A percentile compares a stretch with the other conserved stretches of the same genome.
Evolutionary conservation across 92 coral and sea anemone genomes (phyloP).

Genomic region (Pocillopora meandrina): DNA sequence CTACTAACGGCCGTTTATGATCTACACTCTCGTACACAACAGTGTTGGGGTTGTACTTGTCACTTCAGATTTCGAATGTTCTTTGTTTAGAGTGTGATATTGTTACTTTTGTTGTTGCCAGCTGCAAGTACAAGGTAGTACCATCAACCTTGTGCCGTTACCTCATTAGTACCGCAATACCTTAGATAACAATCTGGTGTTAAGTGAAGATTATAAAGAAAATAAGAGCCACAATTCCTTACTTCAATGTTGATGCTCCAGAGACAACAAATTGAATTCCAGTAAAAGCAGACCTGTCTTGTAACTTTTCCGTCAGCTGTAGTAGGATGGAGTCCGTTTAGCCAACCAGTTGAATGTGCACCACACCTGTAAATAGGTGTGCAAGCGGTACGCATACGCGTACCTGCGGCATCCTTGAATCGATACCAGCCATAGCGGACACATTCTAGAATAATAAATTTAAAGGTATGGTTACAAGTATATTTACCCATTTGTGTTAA

Average conservation of each 20-base stretch:
- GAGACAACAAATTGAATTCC: slow-evolving; percentile 4
- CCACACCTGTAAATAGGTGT: slow-evolving; percentile 9
- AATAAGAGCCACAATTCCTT: slow-evolving; percentile 15
- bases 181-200: background rate
- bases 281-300: slow-evolving; percentile 17
- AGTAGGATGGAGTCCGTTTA: slow-evolving; percentile 4
- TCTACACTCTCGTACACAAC: no score
- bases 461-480: no score
- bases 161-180: background rate
- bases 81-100: no score
- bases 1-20: no score
- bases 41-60: no score
- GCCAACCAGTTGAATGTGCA: slow-evolving; percentile 7
- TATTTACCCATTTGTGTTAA: no score
- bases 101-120: no score
- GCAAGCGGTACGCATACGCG: background rate
- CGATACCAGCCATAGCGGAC: slow-evolving; percentile 6
- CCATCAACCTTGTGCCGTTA: no score
- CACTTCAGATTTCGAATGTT: no score
- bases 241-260: background rate
- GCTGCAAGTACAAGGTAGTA: no score
- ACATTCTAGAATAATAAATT: background rate
- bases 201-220: background rate
- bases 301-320: slow-evolving; percentile 6
- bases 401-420: background rate